Percentiles rank a stretch among this genome's conserved stretches.
Evolutionary conservation across 2,888 invertebrate species (phyloP).

Genomic region (Lochmaea capreae): DNA sequence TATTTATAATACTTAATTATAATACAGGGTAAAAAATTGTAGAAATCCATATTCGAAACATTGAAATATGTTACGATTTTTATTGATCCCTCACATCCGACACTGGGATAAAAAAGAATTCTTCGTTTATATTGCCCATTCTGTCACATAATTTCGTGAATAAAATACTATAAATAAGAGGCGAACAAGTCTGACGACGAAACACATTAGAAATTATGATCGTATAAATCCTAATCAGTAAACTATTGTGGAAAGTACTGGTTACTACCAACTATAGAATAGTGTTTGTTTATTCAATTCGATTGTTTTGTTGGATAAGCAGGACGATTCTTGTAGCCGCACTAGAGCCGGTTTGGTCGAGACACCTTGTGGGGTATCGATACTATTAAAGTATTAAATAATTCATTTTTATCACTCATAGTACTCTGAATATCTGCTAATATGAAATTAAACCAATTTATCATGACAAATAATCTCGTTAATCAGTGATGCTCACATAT

Average conservation of each 20-base stretch:
- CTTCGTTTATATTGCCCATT: constrained; percentile 52
- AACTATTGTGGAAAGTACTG: constrained; percentile 55
- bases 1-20: too few relatives aligned
- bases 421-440: not conserved
- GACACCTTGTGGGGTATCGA: constrained; percentile 18
- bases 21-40: too few relatives aligned
- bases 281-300: constrained; percentile 59
- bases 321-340: constrained; percentile 40
- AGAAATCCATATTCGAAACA: too few relatives aligned
- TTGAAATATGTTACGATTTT: too few relatives aligned
- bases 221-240: constrained; percentile 61
- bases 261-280: constrained; percentile 48
- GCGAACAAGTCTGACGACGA: constrained; percentile 53
- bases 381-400: constrained; percentile 19
- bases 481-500: too few relatives aligned
- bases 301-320: constrained; percentile 56
- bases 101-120: constrained; percentile 47
- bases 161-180: constrained; percentile 59
- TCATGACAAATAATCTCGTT: not conserved
- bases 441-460: not conserved
- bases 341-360: constrained; percentile 23
- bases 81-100: constrained; percentile 4
- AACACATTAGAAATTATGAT: constrained; percentile 62
- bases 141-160: constrained; percentile 59
- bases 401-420: not conserved